These are phyloP conservation scores for Amphimallon solstitiale DNA, from an alignment of 2,888 invertebrate species.

Conservation along the genomic window DNA sequence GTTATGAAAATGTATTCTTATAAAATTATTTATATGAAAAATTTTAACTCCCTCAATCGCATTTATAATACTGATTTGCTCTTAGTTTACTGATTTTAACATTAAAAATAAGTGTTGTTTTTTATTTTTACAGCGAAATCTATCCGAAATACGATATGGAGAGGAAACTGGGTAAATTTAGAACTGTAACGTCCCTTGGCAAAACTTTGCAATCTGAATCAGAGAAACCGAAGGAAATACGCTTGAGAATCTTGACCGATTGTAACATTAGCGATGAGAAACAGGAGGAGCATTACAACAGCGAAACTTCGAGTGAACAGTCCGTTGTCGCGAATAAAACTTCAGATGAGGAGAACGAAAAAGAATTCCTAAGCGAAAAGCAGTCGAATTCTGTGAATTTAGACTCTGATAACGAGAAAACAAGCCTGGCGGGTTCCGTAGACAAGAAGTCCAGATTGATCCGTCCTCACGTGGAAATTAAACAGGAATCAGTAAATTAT, in stretches of 20 bases:
- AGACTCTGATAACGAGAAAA: not conserved
- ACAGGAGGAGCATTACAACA: conserved; percentile 3
- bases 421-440: not conserved
- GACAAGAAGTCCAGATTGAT: conserved; percentile 29
- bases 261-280: conserved; percentile 21
- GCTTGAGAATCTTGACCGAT: conserved; percentile 24
- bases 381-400: too few species aligned
- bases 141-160: conserved; percentile 73
- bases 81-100: conserved; percentile 10
- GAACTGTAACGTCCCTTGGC: conserved; percentile 66
- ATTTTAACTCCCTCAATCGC: too few species aligned
- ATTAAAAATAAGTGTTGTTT: conserved; percentile 25
- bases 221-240: conserved; percentile 35
- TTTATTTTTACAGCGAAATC: conserved; percentile 62
- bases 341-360: not conserved
- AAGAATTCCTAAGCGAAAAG: not conserved
- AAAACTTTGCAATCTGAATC: conserved; percentile 50
- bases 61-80: not conserved
- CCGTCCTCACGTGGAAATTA: conserved; percentile 57
- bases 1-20: too few species aligned
- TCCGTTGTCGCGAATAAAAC: not conserved
- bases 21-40: too few species aligned
- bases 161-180: conserved; percentile 70
- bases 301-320: conserved; percentile 7
- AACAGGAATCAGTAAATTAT: conserved; percentile 74